Evolutionary conservation across 2,797 vertebrate species (phyloP).

Genomic region (Poecilia gillii): DNA sequence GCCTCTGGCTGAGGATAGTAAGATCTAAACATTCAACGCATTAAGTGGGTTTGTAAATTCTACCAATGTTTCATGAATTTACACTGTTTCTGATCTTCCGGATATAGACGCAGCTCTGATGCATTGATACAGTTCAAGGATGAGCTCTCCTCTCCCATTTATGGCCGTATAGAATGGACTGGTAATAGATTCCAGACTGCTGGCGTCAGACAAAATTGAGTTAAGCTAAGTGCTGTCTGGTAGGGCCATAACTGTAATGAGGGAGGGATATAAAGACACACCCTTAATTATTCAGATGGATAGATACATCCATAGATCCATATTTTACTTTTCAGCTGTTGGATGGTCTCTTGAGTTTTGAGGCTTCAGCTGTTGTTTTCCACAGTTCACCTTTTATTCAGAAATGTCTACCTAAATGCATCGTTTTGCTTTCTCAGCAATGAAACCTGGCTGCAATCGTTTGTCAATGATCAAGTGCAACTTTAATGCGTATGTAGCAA

Average conservation of each 20-base stretch:
- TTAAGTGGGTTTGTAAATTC: not conserved
- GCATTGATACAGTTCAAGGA: constrained; percentile 33
- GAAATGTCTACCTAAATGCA: not conserved
- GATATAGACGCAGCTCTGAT: constrained; percentile 35
- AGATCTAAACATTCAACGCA: constrained; percentile 26
- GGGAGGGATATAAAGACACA: constrained; percentile 38
- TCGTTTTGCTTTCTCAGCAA: not conserved
- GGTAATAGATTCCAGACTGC: constrained; percentile 67
- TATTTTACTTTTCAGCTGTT: not conserved
- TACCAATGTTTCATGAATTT: constrained; percentile 12
- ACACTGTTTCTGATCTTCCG: constrained; percentile 23
- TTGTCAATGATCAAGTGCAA: not conserved
- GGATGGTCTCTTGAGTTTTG: not conserved
- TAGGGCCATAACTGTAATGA: constrained; percentile 41
- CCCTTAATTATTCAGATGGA: constrained; percentile 43
- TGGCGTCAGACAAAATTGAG: constrained; percentile 70
- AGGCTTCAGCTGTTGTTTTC: not conserved
- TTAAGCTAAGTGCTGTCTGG: constrained; percentile 74
- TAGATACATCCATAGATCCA: constrained; percentile 27
- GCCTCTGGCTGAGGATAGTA: constrained; percentile 19
- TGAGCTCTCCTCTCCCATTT: constrained; percentile 44
- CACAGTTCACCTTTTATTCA: not conserved
- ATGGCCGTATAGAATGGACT: constrained; percentile 54
- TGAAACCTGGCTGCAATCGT: not conserved
- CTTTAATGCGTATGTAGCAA: not conserved